A percentile compares a stretch with the other conserved stretches of the same genome.
Evolutionary conservation across 2,797 vertebrate species (phyloP).

Genomic region (Muscicapa striata): DNA sequence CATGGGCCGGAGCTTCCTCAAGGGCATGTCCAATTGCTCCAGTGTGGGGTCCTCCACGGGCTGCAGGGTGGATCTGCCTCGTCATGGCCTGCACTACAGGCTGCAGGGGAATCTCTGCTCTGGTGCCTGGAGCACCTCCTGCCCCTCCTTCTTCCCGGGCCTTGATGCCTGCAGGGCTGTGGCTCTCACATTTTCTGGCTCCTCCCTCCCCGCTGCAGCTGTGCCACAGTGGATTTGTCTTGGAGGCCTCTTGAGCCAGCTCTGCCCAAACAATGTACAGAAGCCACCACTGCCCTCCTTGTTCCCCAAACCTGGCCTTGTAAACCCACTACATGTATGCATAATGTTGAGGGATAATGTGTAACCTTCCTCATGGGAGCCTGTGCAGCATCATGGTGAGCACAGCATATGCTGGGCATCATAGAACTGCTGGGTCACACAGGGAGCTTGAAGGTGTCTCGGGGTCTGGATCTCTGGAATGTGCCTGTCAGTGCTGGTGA

Average conservation of each 20-base stretch:
- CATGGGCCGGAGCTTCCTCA: not conserved
- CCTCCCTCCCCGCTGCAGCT: not conserved
- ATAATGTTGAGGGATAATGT: not conserved
- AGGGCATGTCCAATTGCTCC: not conserved
- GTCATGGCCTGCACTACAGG: rapidly evolving
- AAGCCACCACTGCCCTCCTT: not conserved
- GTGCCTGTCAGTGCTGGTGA: not conserved
- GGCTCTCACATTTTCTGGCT: not conserved
- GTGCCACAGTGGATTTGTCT: not conserved
- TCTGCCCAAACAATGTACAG: rapidly evolving
- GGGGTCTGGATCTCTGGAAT: not conserved
- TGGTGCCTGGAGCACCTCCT: rapidly evolving
- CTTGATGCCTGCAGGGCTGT: not conserved
- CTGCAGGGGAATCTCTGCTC: not conserved
- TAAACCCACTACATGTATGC: not conserved
- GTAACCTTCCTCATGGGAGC: not conserved
- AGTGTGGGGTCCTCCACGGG: not conserved
- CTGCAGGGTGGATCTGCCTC: not conserved
- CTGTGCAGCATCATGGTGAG: rapidly evolving
- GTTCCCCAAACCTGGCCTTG: not conserved
- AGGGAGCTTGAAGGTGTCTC: not conserved
- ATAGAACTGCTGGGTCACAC: not conserved
- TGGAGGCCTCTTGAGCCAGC: not conserved
- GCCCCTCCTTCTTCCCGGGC: not conserved
- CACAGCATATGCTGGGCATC: not conserved